These are phyloP conservation scores for Lagenorhynchus albirostris DNA, from an alignment of 2,113 vertebrate genomes.

Conservation along the genomic window DNA sequence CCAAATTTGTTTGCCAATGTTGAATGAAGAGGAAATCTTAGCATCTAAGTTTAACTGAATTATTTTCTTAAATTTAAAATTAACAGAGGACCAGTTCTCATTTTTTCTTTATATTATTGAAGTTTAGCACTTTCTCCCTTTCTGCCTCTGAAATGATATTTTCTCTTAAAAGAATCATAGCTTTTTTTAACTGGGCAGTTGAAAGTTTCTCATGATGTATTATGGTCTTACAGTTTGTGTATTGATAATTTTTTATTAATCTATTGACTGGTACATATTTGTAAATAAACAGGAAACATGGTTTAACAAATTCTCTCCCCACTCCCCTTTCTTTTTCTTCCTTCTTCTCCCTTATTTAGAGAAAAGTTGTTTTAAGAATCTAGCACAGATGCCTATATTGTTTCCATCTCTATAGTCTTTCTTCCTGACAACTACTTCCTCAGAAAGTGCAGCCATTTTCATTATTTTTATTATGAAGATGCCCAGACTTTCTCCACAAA, in stretches of 20 bases:
- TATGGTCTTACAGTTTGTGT: not conserved
- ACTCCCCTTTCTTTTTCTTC: rapidly evolving
- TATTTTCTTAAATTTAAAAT: conserved; percentile 10
- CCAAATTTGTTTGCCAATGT: not conserved
- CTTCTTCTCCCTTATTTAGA: not conserved
- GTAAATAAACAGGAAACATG: not conserved
- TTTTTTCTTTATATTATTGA: not conserved
- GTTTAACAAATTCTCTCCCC: not conserved
- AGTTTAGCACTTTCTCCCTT: not conserved
- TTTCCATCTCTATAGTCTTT: not conserved
- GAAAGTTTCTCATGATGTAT: not conserved
- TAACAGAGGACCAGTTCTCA: not conserved
- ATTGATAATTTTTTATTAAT: not conserved
- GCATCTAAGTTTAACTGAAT: not conserved
- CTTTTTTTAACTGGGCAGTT: not conserved
- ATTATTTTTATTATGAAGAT: not conserved
- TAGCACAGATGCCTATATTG: not conserved
- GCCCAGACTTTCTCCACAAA: not conserved
- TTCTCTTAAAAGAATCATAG: not conserved
- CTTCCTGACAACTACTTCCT: not conserved
- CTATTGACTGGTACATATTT: not conserved
- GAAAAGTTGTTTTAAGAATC: not conserved
- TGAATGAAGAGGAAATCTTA: not conserved
- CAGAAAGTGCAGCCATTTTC: not conserved
- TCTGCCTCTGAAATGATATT: not conserved